Percentiles rank a stretch among this genome's conserved stretches.
Evolutionary conservation across 2,888 invertebrate species (phyloP).

Genomic region (Protophormia terraenovae): DNA sequence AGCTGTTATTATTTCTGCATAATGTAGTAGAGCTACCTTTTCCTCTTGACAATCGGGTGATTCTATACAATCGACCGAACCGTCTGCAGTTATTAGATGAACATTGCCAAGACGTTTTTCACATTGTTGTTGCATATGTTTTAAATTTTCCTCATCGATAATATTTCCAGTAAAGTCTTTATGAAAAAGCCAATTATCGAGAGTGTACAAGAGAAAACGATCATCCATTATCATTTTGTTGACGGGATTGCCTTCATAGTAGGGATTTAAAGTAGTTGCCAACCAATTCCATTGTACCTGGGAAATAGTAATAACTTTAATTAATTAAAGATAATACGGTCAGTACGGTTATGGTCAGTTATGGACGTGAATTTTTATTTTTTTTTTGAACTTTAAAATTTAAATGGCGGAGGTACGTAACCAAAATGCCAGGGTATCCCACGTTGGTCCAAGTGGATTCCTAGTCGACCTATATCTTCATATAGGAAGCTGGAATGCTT

Average conservation of each 20-base stretch:
- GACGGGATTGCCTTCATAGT: conserved; percentile 92
- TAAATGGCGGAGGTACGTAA: too few species aligned
- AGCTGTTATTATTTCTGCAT: conserved; percentile 91
- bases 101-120: conserved; percentile 82
- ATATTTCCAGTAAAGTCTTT: conserved; percentile 93
- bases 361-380: too few species aligned
- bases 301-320: neutral
- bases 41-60: conserved; percentile 94
- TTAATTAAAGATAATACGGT: too few species aligned
- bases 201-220: conserved; percentile 89
- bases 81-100: conserved; percentile 93
- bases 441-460: too few species aligned
- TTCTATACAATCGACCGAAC: conserved; percentile 93
- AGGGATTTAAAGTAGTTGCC: conserved; percentile 94
- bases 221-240: conserved; percentile 88
- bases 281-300: conserved; percentile 90
- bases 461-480: too few species aligned
- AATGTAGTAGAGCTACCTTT: conserved; percentile 89
- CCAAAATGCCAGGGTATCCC: too few species aligned
- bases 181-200: conserved; percentile 93
- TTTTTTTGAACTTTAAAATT: too few species aligned
- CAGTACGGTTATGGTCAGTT: too few species aligned
- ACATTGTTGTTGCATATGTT: conserved; percentile 83
- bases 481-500: too few species aligned
- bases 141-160: conserved; percentile 86